Evolutionary conservation across 2,113 vertebrate genomes (phyloP).

Genomic region (Scomber scombrus): DNA sequence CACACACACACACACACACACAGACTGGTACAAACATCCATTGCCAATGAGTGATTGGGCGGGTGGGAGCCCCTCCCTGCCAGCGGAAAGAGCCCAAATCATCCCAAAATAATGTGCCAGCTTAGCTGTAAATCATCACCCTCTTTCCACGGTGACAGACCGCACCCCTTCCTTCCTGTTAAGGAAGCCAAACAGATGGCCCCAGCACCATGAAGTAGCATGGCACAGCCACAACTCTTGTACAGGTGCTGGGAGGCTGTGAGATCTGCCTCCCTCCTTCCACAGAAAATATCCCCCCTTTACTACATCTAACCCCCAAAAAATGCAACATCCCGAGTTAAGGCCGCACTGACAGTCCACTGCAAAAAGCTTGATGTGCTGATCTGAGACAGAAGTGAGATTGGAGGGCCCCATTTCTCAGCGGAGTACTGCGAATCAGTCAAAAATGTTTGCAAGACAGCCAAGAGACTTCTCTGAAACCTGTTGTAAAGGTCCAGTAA

Average conservation of each 20-base stretch:
- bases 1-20: conserved; percentile 39
- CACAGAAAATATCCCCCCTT: conserved; percentile 49
- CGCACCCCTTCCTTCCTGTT: conserved; percentile 68
- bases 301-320: conserved; percentile 65
- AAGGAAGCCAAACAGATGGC: conserved; percentile 58
- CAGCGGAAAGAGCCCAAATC: conserved; percentile 90
- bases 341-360: conserved; percentile 70
- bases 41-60: conserved; percentile 78
- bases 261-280: conserved; percentile 46
- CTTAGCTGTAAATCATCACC: conserved; percentile 84
- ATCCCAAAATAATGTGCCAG: conserved; percentile 83
- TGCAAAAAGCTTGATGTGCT: conserved; percentile 62
- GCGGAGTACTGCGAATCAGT: background rate
- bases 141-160: conserved; percentile 74
- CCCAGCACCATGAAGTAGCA: conserved; percentile 71
- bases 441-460: background rate
- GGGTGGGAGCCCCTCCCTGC: conserved; percentile 86
- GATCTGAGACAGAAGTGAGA: conserved; percentile 14
- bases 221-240: conserved; percentile 64
- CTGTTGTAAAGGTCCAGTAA: conserved; percentile 8
- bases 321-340: conserved; percentile 82
- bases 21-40: conserved; percentile 58
- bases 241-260: conserved; percentile 52
- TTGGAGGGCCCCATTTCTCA: conserved; percentile 23
- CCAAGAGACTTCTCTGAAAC: conserved; percentile 5